phyloP scores from a whole-genome alignment of 2,797 vertebrate genomes.

The Malurus splendens region DNA sequence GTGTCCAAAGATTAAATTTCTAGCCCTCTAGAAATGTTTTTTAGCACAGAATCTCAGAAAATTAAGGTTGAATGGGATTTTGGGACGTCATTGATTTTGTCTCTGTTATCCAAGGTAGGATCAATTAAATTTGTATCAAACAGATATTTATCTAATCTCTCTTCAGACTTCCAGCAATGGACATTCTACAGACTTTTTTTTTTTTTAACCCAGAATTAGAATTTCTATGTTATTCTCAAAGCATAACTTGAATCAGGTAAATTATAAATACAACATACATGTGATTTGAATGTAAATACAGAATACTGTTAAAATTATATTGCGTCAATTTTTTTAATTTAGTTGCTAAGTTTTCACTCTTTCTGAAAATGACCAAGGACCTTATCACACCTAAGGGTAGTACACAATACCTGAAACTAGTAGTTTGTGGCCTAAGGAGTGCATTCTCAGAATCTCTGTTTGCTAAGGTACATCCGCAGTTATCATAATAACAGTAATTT shows the following conservation, averaged over 20 bases:
- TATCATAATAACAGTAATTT: neutral
- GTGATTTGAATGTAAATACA: fast-evolving
- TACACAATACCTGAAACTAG: neutral
- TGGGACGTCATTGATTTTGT: neutral
- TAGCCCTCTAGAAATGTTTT: neutral
- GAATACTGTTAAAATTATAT: neutral
- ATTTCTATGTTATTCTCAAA: neutral
- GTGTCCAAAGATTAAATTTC: neutral
- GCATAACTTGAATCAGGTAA: neutral
- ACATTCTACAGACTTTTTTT: neutral
- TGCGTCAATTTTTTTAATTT: neutral
- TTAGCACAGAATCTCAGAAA: neutral
- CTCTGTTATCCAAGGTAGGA: neutral
- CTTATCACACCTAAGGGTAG: neutral
- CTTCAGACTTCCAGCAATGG: neutral
- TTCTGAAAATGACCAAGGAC: neutral
- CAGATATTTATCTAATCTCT: neutral
- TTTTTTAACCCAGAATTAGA: neutral
- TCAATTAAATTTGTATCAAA: neutral
- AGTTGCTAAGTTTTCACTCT: neutral
- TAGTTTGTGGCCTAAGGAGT: neutral
- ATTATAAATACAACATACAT: neutral
- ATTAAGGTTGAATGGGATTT: neutral
- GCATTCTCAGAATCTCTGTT: neutral
- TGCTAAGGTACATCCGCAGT: neutral